Evolutionary conservation across 2,888 invertebrate species (phyloP).

Genomic region (Tetrapedia diversipes): DNA sequence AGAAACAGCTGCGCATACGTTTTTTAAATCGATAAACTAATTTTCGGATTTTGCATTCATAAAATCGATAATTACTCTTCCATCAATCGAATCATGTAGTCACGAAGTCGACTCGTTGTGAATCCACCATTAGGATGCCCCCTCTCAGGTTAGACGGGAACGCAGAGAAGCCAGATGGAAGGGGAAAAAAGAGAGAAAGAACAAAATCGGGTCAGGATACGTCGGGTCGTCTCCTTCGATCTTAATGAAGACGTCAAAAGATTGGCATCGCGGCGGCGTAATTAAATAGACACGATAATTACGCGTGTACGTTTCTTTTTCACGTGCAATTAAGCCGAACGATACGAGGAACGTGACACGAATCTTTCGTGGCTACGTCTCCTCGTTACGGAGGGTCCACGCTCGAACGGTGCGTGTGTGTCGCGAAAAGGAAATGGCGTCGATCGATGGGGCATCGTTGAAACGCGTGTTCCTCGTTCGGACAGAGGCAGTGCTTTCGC

Average conservation of each 20-base stretch:
- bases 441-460: constrained; percentile 34
- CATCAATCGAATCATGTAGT: no score
- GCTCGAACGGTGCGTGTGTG: constrained; percentile 6
- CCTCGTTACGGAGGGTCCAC: not conserved
- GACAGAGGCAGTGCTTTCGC: not conserved
- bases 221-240: not conserved
- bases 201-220: not conserved
- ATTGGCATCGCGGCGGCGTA: not conserved
- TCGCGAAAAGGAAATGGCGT: constrained; percentile 35
- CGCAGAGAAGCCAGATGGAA: no score
- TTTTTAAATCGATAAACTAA: no score
- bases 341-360: constrained; percentile 39
- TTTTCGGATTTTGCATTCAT: no score
- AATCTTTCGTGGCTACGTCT: constrained; percentile 14
- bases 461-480: constrained; percentile 13
- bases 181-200: no score
- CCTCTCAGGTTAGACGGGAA: no score
- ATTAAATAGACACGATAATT: constrained; percentile 20
- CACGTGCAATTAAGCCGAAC: constrained; percentile 25
- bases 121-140: no score
- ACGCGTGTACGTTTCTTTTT: constrained; percentile 18
- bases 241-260: not conserved
- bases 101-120: no score
- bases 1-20: no score
- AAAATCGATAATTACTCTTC: no score